phyloP scores from a whole-genome alignment of 2,888 invertebrate genomes.

The Latheticus oryzae region DNA sequence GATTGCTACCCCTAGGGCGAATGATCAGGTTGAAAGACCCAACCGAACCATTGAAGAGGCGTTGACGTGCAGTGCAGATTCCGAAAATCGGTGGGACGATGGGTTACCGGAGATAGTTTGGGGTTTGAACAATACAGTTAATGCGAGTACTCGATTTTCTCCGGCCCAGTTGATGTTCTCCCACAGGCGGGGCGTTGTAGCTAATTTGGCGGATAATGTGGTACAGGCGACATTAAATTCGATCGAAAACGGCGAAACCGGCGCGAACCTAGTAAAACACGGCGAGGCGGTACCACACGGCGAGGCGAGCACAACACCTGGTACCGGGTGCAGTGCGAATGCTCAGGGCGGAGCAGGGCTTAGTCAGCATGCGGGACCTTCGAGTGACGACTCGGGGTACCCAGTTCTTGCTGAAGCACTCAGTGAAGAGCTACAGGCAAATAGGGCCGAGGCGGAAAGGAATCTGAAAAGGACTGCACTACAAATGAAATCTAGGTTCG shows the following conservation, averaged over 20 bases:
- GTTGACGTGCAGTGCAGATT: neutral
- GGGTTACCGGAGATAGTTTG: slow-evolving; percentile 48
- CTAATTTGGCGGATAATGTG: neutral
- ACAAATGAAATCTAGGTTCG: slow-evolving; percentile 9
- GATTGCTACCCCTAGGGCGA: slow-evolving; percentile 46
- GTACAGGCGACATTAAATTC: neutral
- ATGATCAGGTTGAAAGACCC: slow-evolving; percentile 54
- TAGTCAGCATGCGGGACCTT: too few species aligned
- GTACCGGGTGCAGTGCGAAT: too few species aligned
- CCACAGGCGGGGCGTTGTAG: slow-evolving; percentile 1
- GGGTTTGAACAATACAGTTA: slow-evolving; percentile 49
- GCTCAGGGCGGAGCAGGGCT: too few species aligned
- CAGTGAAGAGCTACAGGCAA: too few species aligned
- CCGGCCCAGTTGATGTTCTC: slow-evolving; percentile 45
- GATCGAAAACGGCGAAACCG: too few species aligned
- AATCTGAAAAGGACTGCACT: too few species aligned
- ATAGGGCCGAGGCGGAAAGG: too few species aligned
- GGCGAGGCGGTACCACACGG: too few species aligned
- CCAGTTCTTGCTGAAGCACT: too few species aligned
- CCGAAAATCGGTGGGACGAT: slow-evolving; percentile 47
- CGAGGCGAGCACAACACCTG: too few species aligned
- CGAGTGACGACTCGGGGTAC: too few species aligned
- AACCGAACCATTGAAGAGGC: too few species aligned
- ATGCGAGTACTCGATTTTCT: slow-evolving; percentile 48
- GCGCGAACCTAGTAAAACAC: neutral